Percentiles rank a stretch among this genome's conserved stretches.
Evolutionary conservation across 92 coral and sea anemone species (phyloP).

Genomic region (Meandrina meandrites): DNA sequence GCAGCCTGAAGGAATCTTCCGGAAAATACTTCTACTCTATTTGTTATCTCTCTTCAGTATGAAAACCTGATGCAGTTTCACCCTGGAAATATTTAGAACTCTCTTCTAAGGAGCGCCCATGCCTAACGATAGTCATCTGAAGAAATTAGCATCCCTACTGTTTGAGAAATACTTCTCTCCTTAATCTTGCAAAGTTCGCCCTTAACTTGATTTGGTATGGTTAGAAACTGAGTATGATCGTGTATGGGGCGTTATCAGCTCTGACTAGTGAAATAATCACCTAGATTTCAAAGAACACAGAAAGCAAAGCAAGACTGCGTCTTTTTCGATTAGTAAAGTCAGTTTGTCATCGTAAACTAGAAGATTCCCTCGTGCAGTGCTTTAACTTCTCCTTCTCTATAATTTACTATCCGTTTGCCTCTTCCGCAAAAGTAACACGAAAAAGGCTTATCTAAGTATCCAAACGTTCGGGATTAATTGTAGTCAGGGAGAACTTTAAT

Average conservation of each 20-base stretch:
- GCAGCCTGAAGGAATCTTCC: slow-evolving; percentile 1
- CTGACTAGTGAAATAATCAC: neutral
- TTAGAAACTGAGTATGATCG: neutral
- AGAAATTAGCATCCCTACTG: neutral
- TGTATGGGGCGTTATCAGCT: neutral
- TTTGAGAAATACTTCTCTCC: neutral
- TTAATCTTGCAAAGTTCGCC: neutral
- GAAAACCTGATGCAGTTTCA: slow-evolving; percentile 14
- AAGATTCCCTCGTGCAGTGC: neutral
- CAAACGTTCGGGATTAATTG: neutral
- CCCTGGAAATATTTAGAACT: neutral
- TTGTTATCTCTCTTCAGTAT: neutral
- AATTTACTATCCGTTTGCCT: neutral
- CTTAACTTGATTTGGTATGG: neutral
- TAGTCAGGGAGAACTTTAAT: neutral
- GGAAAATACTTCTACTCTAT: neutral
- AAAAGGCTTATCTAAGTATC: neutral
- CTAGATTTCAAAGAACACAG: neutral
- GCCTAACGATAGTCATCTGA: neutral
- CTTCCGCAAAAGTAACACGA: neutral
- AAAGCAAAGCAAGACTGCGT: neutral
- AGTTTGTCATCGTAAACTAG: neutral
- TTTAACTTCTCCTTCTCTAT: neutral
- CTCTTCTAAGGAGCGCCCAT: neutral
- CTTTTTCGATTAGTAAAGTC: neutral